Evolutionary conservation across 2,797 vertebrate genomes (phyloP).

Genomic region (Poecilia gillii): DNA sequence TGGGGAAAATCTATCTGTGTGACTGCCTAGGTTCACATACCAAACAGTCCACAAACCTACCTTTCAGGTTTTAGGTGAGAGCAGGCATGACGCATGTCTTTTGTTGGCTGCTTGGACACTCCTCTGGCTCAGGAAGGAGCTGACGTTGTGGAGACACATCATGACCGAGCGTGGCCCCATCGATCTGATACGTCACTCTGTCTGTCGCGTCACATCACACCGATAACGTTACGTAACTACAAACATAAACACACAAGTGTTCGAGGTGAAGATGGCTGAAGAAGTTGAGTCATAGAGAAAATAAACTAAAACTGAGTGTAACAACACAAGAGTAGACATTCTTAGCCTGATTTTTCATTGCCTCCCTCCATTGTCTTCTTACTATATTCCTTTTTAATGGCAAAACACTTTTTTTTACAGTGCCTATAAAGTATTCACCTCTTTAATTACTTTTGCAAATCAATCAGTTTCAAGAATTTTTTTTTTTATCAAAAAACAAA

Average conservation of each 20-base stretch:
- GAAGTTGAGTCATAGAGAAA: not conserved
- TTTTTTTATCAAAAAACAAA: too few relatives aligned
- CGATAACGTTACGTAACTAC: not conserved
- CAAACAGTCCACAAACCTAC: constrained; percentile 63
- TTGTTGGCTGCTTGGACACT: constrained; percentile 68
- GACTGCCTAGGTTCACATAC: constrained; percentile 50
- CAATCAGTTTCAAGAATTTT: not conserved
- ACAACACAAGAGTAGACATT: not conserved
- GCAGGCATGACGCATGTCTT: constrained; percentile 62
- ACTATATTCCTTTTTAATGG: not conserved
- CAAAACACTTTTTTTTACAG: not conserved
- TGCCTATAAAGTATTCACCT: not conserved
- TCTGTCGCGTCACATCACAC: constrained; percentile 7
- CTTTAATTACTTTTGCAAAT: not conserved
- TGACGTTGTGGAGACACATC: constrained; percentile 49
- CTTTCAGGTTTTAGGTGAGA: constrained; percentile 77
- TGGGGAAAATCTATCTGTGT: constrained; percentile 37
- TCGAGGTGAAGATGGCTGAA: not conserved
- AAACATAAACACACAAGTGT: not conserved
- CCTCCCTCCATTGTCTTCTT: not conserved
- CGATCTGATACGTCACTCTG: constrained; percentile 7
- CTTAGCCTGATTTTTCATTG: not conserved
- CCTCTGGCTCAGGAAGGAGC: constrained; percentile 49
- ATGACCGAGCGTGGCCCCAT: constrained; percentile 8
- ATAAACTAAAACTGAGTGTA: not conserved